A percentile compares a stretch with the other conserved stretches of the same genome.
Evolutionary conservation across 2,113 vertebrate genomes (phyloP).

Genomic region (Cochlearius cochlearius): DNA sequence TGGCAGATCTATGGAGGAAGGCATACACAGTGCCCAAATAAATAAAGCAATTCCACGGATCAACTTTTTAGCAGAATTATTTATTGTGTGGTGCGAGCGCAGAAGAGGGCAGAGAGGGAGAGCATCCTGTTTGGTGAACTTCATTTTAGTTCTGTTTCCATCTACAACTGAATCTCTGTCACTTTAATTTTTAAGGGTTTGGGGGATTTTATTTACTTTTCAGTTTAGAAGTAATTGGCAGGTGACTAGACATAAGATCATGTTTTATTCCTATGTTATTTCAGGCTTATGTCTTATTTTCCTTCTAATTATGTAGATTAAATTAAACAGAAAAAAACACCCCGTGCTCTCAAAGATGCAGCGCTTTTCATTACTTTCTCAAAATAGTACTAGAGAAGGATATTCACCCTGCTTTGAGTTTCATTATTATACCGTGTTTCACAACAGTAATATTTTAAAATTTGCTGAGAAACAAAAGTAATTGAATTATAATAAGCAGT

Average conservation of each 20-base stretch:
- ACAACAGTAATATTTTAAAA: background rate
- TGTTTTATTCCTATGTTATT: constrained; percentile 29
- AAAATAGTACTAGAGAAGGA: background rate
- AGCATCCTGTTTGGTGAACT: background rate
- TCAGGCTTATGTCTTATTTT: constrained; percentile 47
- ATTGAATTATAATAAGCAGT: background rate
- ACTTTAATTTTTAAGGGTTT: constrained; percentile 23
- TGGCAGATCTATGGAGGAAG: constrained; percentile 21
- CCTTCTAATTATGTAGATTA: constrained; percentile 42
- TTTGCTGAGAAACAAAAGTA: background rate
- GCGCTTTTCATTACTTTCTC: constrained; percentile 14
- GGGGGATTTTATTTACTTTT: constrained; percentile 12
- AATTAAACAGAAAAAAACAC: background rate
- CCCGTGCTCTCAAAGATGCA: background rate
- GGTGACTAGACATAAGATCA: constrained; percentile 43
- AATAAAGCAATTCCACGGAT: constrained; percentile 10
- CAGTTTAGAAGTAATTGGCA: constrained; percentile 16
- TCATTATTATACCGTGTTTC: background rate
- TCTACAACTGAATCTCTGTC: constrained; percentile 14
- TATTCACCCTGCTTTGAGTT: background rate
- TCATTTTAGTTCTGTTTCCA: constrained; percentile 9
- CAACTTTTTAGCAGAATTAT: constrained; percentile 7
- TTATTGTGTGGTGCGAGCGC: background rate
- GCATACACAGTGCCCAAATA: background rate
- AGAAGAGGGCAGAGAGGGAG: constrained; percentile 3